Conservation (phyloP, 2,888 invertebrate genomes). For the Scaeva pyrastri region DNA sequence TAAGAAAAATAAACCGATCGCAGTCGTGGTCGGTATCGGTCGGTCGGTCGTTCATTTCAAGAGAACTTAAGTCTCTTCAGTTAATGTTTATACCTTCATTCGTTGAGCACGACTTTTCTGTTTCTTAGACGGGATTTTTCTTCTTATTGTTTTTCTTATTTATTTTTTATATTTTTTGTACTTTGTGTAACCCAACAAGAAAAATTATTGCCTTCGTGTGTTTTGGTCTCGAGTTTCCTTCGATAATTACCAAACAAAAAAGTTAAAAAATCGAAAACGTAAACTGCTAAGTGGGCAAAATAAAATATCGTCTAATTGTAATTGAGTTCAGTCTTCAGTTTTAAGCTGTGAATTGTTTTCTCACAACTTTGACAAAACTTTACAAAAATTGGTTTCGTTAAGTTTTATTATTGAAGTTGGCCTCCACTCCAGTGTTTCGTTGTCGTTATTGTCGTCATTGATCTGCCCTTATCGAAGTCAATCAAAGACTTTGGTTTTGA, state of each 20-base stretch:
- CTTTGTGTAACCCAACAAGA: not conserved
- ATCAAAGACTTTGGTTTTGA: constrained; percentile 11
- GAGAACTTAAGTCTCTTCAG: constrained; percentile 73
- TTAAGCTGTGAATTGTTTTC: not conserved
- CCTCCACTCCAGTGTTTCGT: not conserved
- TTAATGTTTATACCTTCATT: constrained; percentile 75
- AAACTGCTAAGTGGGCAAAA: constrained; percentile 3
- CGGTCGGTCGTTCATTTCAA: constrained; percentile 54
- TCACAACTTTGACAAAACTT: constrained; percentile 54
- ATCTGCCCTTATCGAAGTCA: constrained; percentile 23
- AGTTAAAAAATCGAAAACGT: not conserved
- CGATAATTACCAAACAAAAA: constrained; percentile 36
- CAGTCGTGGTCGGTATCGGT: constrained; percentile 27
- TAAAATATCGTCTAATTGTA: not conserved
- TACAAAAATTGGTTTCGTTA: constrained; percentile 39
- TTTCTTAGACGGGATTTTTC: constrained; percentile 50
- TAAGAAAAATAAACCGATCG: constrained; percentile 53
- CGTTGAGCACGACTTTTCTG: constrained; percentile 71
- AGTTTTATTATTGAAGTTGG: constrained; percentile 45
- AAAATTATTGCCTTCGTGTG: constrained; percentile 29
- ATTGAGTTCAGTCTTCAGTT: constrained; percentile 17
- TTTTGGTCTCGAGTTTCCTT: constrained; percentile 26
- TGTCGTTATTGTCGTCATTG: not conserved
- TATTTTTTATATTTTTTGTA: constrained; percentile 33
- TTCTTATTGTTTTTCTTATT: not conserved